Evolutionary conservation across 2,113 vertebrate genomes (phyloP).

Genomic region (Rhombomys opimus): DNA sequence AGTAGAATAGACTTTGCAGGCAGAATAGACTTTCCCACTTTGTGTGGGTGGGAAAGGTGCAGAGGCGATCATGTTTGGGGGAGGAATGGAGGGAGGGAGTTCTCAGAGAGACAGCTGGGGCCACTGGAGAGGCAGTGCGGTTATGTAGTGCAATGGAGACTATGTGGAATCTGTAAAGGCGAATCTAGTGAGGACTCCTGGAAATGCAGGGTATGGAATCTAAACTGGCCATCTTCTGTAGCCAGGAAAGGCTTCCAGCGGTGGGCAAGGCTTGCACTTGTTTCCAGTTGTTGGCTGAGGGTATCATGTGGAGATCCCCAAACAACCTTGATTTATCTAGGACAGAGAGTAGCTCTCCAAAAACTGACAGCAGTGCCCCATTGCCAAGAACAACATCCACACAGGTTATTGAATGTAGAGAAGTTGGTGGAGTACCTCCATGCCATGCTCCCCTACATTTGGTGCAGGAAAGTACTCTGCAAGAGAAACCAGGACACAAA

Average conservation of each 20-base stretch:
- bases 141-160: not conserved
- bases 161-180: not conserved
- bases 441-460: not conserved
- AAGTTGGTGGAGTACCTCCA: too few species aligned
- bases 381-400: too few species aligned
- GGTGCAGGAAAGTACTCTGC: not conserved
- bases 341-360: not conserved
- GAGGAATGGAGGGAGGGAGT: not conserved
- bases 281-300: not conserved
- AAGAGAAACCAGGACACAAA: not conserved
- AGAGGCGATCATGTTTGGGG: too few species aligned
- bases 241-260: not conserved
- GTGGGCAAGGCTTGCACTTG: not conserved
- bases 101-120: not conserved
- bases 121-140: not conserved
- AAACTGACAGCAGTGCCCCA: not conserved
- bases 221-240: not conserved
- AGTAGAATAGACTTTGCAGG: not conserved
- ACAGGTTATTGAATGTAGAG: not conserved
- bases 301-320: not conserved
- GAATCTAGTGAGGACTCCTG: not conserved
- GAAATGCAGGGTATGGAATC: not conserved
- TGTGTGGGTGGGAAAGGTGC: too few species aligned
- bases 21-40: too few species aligned
- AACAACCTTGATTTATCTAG: not conserved